Evolutionary conservation across 1,140 invertebrate species (phyloP).

Genomic region (Euura lappo): DNA sequence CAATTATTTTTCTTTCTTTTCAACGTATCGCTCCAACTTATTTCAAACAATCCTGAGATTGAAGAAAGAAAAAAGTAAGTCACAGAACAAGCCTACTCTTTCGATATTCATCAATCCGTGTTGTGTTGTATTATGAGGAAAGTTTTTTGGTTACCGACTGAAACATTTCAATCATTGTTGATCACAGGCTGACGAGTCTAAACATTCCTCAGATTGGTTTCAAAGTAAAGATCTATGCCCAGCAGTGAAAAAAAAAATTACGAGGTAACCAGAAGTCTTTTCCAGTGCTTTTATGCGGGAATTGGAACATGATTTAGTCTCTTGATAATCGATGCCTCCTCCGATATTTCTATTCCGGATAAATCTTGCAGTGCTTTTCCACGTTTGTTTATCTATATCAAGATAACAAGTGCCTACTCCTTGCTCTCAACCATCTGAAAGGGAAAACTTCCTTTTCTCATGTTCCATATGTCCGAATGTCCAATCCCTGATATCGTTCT

Average conservation of each 20-base stretch:
- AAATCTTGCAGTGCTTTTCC: background rate
- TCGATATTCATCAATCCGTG: background rate
- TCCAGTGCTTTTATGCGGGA: background rate
- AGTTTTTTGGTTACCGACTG: background rate
- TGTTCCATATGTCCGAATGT: background rate
- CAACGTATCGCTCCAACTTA: too few species aligned
- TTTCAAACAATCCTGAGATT: too few species aligned
- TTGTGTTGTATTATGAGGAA: background rate
- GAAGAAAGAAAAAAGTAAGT: too few species aligned
- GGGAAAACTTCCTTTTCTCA: background rate
- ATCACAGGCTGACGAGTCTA: background rate
- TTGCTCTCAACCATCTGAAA: background rate
- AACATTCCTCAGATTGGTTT: background rate
- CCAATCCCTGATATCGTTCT: background rate
- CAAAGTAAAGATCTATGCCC: background rate
- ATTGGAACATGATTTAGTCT: background rate
- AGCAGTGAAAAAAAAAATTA: background rate
- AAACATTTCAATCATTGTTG: background rate
- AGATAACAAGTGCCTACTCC: conserved; percentile 6
- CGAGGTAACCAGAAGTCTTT: conserved; percentile 1
- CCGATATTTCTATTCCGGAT: background rate
- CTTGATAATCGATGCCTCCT: background rate
- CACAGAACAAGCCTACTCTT: too few species aligned
- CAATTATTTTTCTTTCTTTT: background rate
- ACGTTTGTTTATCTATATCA: background rate